These are phyloP conservation scores for Cloeon dipterum DNA, from an alignment of 2,888 invertebrate genomes.

Conservation along the genomic window DNA sequence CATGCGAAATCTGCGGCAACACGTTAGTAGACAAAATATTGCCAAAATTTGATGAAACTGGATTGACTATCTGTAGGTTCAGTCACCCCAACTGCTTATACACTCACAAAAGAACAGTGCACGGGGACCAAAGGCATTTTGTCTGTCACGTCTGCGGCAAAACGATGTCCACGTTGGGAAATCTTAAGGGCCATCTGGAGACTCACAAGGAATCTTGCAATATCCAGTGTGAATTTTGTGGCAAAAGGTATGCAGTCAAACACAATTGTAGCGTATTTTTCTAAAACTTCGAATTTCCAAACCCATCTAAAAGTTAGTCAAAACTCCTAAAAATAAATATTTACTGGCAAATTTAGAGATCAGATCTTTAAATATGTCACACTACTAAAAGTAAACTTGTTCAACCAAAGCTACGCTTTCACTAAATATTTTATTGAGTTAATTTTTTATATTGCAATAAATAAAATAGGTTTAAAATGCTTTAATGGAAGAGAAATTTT, in stretches of 20 bases:
- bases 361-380: not conserved
- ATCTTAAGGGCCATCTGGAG: constrained; percentile 37
- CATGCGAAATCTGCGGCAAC: constrained; percentile 8
- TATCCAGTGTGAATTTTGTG: constrained; percentile 38
- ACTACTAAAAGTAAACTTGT: too few relatives aligned
- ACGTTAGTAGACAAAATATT: too few relatives aligned
- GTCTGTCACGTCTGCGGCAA: constrained; percentile 34
- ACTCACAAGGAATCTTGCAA: constrained; percentile 34
- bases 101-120: constrained; percentile 1
- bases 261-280: too few relatives aligned
- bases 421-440: too few relatives aligned
- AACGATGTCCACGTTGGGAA: constrained; percentile 33
- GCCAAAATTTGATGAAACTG: too few relatives aligned
- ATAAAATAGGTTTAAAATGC: too few relatives aligned
- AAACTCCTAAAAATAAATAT: not conserved
- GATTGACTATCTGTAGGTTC: too few relatives aligned
- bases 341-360: not conserved
- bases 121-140: not conserved
- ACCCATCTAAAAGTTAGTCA: too few relatives aligned
- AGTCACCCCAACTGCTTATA: not conserved
- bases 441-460: too few relatives aligned
- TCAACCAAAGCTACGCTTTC: too few relatives aligned
- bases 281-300: too few relatives aligned
- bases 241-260: constrained; percentile 44
- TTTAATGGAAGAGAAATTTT: too few relatives aligned